Base-by-base conservation (phyloP, 2,888 invertebrate species). In the Idaea aversata region DNA sequence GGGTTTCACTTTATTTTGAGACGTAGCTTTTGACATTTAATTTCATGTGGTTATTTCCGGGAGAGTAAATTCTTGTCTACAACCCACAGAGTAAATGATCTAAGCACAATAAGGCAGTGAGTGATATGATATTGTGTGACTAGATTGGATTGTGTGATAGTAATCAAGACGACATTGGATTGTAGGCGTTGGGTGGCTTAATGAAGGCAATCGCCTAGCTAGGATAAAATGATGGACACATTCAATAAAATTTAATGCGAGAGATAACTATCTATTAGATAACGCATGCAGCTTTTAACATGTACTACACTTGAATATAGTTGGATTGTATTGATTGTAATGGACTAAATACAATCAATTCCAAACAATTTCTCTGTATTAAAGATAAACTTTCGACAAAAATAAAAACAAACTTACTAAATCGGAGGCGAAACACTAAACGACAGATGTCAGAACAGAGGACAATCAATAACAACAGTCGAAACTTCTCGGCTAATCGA, bases 381-480 rank as follows among this genome's bases (percentile, higher is more conserved):
- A 13, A 47, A 47, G 47, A 47, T 7, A 36, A 7, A 36, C 47
- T 47, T 47, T 47, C 4, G 7, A 47, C 13, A 47, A 10, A 47
- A 47, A 47, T 47, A 47, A 47, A 47, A 47, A 47, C 47, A 47
- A 47, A 47, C 47, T 25, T 25, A 15, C 68, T 69, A 76, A 71
- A 77, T 74, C 72, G 72, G 72, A 70, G 66, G 69, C 58, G 69
- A 75, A 75, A 74, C 84, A 76, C 82, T 85, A 77, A 77, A 78
- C 79, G 79, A 81, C 81, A 76, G 77, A 72, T 66, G 74, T 73
- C 67, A 67, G 68, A 62, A 69, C 60, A 58, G 66, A 62, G 67
- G 63, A 65, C 70, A 65, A 75, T 73, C 70, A 70, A 69, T 74
- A 68, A 71, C 72, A 67, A 67, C 16, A 15, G 62, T 35, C 34